Conservation (phyloP, 2,797 vertebrate genomes). For the Danio kyathit region DNA sequence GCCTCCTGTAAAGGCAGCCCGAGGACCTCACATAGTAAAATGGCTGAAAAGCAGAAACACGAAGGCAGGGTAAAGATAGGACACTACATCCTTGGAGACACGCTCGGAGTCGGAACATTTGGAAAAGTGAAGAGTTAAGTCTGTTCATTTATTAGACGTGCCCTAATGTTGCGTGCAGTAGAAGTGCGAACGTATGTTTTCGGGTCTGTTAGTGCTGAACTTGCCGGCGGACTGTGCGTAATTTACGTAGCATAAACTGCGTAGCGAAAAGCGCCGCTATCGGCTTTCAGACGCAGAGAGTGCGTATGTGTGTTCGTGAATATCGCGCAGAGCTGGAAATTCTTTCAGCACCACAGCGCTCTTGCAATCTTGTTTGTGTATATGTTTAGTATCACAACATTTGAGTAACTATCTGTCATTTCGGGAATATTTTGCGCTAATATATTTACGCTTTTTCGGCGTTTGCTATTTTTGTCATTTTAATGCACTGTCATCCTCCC, state of each 20-base stretch:
- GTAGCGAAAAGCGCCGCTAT: neutral
- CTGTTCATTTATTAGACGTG: slow-evolving; percentile 52
- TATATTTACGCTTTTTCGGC: neutral
- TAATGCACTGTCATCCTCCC: slow-evolving; percentile 17
- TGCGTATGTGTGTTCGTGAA: slow-evolving; percentile 34
- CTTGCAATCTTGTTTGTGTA: slow-evolving; percentile 16
- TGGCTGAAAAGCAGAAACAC: slow-evolving; percentile 96
- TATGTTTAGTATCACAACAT: neutral
- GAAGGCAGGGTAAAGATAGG: slow-evolving; percentile 98
- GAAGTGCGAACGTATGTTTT: slow-evolving; percentile 44
- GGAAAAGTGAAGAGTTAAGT: slow-evolving; percentile 99
- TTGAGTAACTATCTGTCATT: neutral
- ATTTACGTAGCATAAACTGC: slow-evolving; percentile 61
- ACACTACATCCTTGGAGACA: slow-evolving; percentile 95
- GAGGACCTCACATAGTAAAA: slow-evolving; percentile 73
- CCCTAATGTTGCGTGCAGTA: neutral
- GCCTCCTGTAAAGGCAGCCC: slow-evolving; percentile 51
- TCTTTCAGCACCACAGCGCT: slow-evolving; percentile 12
- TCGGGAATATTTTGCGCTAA: neutral
- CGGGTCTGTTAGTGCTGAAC: slow-evolving; percentile 58
- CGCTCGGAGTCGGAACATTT: slow-evolving; percentile 97
- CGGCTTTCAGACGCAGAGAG: slow-evolving; percentile 42
- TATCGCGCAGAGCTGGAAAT: neutral
- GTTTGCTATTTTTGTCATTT: neutral
- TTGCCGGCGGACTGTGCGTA: slow-evolving; percentile 70